Percentiles rank a stretch among this genome's conserved stretches.
Evolutionary conservation across 92 coral and sea anemone species (phyloP).

Genomic region (Bergia puertoricense): DNA sequence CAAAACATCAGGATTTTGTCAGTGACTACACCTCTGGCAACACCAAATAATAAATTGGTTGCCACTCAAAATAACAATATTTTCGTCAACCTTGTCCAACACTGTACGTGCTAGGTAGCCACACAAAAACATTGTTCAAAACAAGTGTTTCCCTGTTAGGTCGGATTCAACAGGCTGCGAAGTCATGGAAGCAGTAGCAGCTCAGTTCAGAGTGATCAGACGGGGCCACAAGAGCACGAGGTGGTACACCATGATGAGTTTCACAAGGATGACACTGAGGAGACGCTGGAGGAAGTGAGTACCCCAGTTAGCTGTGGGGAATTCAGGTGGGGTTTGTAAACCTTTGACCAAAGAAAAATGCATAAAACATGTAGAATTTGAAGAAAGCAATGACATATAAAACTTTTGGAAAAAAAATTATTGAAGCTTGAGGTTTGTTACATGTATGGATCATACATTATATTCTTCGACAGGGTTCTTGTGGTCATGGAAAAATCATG

Average conservation of each 20-base stretch:
- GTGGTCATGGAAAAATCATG: too few species aligned
- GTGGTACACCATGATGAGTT: slow-evolving; percentile 38
- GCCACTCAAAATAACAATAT: background rate
- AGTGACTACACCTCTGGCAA: background rate
- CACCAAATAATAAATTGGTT: background rate
- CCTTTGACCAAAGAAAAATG: too few species aligned
- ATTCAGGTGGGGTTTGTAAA: too few species aligned
- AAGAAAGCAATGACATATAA: too few species aligned
- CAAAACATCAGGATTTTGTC: too few species aligned
- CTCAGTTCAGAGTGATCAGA: slow-evolving; percentile 41
- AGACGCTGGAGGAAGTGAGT: slow-evolving; percentile 43
- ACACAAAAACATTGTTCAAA: background rate
- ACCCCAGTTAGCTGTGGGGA: background rate
- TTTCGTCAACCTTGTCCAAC: background rate
- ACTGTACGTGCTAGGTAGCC: background rate
- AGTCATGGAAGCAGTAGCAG: slow-evolving; percentile 45
- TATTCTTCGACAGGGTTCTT: too few species aligned
- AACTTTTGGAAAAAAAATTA: too few species aligned
- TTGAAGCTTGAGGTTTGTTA: too few species aligned
- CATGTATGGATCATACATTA: too few species aligned
- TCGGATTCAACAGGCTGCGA: slow-evolving; percentile 38
- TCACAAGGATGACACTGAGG: slow-evolving; percentile 37
- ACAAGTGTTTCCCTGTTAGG: background rate
- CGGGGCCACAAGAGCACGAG: slow-evolving; percentile 6
- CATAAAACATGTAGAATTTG: too few species aligned